phyloP scores from a whole-genome alignment of 2,113 vertebrate species.

The Phylloscopus trochilus region DNA sequence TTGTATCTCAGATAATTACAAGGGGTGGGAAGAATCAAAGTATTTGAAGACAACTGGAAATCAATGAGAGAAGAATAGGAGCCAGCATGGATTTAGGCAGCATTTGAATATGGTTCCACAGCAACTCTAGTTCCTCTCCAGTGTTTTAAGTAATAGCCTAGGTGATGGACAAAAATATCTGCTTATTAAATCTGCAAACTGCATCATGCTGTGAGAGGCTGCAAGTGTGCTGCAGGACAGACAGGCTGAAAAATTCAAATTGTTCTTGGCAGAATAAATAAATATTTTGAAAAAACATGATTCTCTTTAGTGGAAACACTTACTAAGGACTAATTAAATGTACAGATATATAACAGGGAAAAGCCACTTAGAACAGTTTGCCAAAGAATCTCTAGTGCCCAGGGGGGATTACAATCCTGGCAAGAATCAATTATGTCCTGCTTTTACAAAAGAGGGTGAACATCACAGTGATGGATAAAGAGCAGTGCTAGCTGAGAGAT shows the following conservation, averaged over 20 bases:
- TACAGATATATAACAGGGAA: not conserved
- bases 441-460: not conserved
- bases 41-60: not conserved
- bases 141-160: not conserved
- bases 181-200: not conserved
- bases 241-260: not conserved
- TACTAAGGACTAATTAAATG: not conserved
- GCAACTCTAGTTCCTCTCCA: rapidly evolving
- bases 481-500: not conserved
- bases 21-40: not conserved
- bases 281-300: not conserved
- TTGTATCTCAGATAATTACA: not conserved
- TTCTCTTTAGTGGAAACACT: not conserved
- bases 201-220: not conserved
- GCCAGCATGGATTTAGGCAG: not conserved
- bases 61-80: not conserved
- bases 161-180: not conserved
- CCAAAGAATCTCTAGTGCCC: not conserved
- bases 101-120: not conserved
- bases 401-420: not conserved
- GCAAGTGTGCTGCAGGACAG: not conserved
- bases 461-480: not conserved
- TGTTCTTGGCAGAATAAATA: not conserved
- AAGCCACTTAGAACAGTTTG: not conserved
- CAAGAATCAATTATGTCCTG: not conserved